Conservation (phyloP, 1,140 invertebrate genomes). For the Littorina saxatilis region DNA sequence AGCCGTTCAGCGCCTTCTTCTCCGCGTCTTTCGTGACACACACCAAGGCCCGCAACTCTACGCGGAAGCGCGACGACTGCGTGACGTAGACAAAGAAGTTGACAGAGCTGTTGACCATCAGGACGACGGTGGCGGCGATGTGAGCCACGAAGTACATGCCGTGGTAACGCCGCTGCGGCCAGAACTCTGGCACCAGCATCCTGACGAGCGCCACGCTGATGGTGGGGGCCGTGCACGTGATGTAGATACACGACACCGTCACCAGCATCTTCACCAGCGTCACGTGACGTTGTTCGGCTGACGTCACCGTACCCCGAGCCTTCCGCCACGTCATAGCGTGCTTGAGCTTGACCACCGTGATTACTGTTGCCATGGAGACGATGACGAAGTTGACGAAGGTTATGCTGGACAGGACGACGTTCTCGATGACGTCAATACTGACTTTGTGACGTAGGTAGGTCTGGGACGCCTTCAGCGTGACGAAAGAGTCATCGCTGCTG, state of each 20-base stretch:
- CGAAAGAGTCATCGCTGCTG: neutral
- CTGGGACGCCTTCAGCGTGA: neutral
- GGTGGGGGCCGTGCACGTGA: constrained; percentile 2
- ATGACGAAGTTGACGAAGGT: constrained; percentile 21
- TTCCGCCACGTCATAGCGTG: constrained; percentile 5
- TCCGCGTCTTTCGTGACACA: neutral
- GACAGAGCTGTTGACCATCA: constrained; percentile 29
- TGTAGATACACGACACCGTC: constrained; percentile 11
- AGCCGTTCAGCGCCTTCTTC: too few relatives aligned
- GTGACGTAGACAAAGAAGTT: constrained; percentile 36
- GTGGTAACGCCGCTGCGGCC: neutral
- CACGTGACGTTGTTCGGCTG: constrained; percentile 15
- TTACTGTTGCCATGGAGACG: neutral
- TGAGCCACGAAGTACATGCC: constrained; percentile 8
- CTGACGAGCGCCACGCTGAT: constrained; percentile 13
- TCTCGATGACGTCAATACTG: constrained; percentile 13
- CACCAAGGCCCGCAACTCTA: constrained; percentile 12
- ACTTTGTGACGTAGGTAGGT: neutral
- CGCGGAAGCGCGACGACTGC: constrained; percentile 26
- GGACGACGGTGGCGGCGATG: neutral
- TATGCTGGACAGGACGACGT: constrained; percentile 14
- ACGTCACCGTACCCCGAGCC: neutral
- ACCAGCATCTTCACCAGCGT: constrained; percentile 32
- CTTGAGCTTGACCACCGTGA: neutral
- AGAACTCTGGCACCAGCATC: constrained; percentile 5